Base-by-base conservation (phyloP, 2,888 invertebrate genomes). In the Coleophora deauratella region DNA sequence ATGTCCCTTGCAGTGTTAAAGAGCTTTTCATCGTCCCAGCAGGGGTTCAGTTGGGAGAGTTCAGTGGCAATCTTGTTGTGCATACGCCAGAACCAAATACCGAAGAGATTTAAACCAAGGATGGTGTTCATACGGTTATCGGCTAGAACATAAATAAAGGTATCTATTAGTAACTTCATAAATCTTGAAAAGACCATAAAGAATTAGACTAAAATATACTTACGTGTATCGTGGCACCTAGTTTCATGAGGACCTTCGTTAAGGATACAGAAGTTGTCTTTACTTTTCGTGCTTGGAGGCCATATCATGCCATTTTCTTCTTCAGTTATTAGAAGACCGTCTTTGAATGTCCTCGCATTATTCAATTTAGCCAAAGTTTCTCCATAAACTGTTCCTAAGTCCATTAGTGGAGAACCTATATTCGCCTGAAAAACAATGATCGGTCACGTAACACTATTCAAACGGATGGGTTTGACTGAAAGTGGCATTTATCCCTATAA, bases 1-100 rank as follows among this genome's bases (percentile, higher is more conserved):
- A 72, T 69, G n/a, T 71, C 66, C 42, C 68, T 53, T 0, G 72
- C 54, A 0, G 50, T 52, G 12, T 54, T 40, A 43, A 66, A 72
- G 1, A 70, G 45, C 33, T 47, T 54, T 0, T 69, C 60, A 13
- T 73, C 72, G 12, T 51, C 49, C 72, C 72, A 72, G 38, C 62
- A 63, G 1, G 67, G 65, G 15, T 72, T 72, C 0, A 68, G 38
- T 1, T 32, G 11, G 0, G 52, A 45, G 28, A 73, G 43, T 4
- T 56, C 34, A 0, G 45, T 46, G 0, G 71, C 71, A 9, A 72
- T 55, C 0, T 43, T 41, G 31, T 70, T 72, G 44, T 72, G 72
- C 8, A 62, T 44, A 9, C 70, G 57, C 62, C 63, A 69, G 10
- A 58, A 54, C 60, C 62, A 65, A 4, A 70, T 54, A 1, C 52